Base-by-base conservation (phyloP, 2,113 vertebrate species). In the Hippocampus zosterae region DNA sequence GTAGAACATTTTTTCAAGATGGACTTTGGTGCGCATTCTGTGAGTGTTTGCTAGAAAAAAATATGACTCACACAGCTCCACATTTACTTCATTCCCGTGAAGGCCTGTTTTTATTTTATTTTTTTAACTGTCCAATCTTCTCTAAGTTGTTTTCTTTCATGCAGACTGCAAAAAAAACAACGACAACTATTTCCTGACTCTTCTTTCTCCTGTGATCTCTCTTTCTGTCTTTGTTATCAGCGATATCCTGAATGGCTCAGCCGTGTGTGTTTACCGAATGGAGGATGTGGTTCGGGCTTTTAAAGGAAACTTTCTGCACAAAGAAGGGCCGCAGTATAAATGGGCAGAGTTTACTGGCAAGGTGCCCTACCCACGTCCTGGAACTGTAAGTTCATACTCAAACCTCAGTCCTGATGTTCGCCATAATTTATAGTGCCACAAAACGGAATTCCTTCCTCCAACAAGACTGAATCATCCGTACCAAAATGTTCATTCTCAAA, bases 261-360 rank as follows among this genome's bases (percentile, higher is more conserved):
- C 92, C 0, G 91, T 94, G 48, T 94, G 93, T 5, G 91, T 92
- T 74, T 93, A 94, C 80, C 86, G 89, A 52, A 94, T 94, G 93
- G 91, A 92, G 64, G 91, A 93, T 62, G 82, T 94, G 70, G 86
- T 90, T 60, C 81, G 89, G 41, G 92, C 86, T 72, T 94, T 93
- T 76, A 93, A 93, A 69, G 93, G 92, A 40, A 90, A 92, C 78
- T 94, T 93, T 74, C 86, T 92, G 68, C 93, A 94, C 70, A 92
- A 92, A 69, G 93, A 93, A 68, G 93, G 93, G 27, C 91, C 92
- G 55, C 89, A 92, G 82, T 93, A 92, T 79, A 93, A 92, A 77
- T 94, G 92, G 93, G 87, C 88, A 4, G 91, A 93, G 79, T 94
- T 92, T 61, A 91, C 88, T 12, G 92, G 92, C 66, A 89, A 89